Base-by-base conservation (phyloP, 2,113 vertebrate genomes). In the Callipepla californica region DNA sequence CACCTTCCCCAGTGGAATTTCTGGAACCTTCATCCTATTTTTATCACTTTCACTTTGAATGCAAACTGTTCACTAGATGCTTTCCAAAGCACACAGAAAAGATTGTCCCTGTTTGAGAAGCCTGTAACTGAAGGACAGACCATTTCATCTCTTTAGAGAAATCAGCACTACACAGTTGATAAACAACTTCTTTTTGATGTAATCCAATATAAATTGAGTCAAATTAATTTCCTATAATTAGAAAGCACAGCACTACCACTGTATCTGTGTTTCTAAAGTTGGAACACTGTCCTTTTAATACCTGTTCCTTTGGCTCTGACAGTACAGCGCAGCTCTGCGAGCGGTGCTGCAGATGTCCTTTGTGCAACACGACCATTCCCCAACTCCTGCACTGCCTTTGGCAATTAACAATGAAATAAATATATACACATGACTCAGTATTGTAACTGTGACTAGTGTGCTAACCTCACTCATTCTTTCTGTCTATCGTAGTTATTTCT, bases 401-500 rank as follows among this genome's bases (percentile, higher is more conserved):
- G 87, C 92, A 87, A 72, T 79, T 91, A 85, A 30, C 75, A 80
- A 78, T 30, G 72, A 85, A 92, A 94, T 48, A 92, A 91, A 93
- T 38, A 47, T 9, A 57, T 42, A 67, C 84, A 50, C 26, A 85
- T 83, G 91, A 83, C 79, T 96, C 92, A 89, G 63, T 80, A 74
- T 59, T 77, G 89, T 91, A 65, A 63, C 92, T 82, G 89, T 25
- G 87, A 80, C 87, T 87, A 9, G 78, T 55, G 23, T 34, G 81
- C 89, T 92, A 80, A 80, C 91, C 95, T 93, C 85, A n/a, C 70
- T 89, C 74, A 16, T 61, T 94, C 75, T 81, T 81, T 82, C 90
- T 85, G 67, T 94, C 95, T 93, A 6, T 67, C n/a, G 12, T 55
- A 19, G 36, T 87, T 82, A 92, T 95, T 95, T 95, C 95, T 93